phyloP scores from a whole-genome alignment of 1,140 invertebrate genomes.

The Lepidotrigona ventralis region DNA sequence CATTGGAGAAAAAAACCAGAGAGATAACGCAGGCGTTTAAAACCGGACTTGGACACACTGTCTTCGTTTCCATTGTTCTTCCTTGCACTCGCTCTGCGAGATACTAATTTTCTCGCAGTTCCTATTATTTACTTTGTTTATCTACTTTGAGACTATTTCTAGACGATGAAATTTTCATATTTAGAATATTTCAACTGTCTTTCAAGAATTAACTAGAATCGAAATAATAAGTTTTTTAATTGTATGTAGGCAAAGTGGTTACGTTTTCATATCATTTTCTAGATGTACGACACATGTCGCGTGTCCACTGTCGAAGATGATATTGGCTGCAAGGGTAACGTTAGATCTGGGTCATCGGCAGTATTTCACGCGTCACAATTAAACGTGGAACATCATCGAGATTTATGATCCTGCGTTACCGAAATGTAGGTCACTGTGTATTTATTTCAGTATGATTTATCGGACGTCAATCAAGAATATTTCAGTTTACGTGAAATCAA shows the following conservation, averaged over 20 bases:
- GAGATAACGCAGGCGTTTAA: slow-evolving; percentile 45
- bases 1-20: slow-evolving; percentile 28
- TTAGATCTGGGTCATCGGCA: slow-evolving; percentile 50
- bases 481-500: too few species aligned
- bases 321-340: slow-evolving; percentile 26
- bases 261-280: background rate
- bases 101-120: background rate
- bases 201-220: too few species aligned
- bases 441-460: background rate
- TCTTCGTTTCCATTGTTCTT: background rate
- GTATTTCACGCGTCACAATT: slow-evolving; percentile 48
- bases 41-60: slow-evolving; percentile 13
- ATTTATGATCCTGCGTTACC: slow-evolving; percentile 37
- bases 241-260: background rate
- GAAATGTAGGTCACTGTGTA: slow-evolving; percentile 42
- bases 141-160: too few species aligned
- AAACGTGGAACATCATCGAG: slow-evolving; percentile 32
- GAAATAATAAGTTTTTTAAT: background rate
- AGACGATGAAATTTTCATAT: too few species aligned
- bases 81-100: background rate
- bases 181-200: too few species aligned
- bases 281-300: background rate
- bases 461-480: too few species aligned
- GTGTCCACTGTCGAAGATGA: background rate
- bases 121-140: too few species aligned